Conservation (phyloP, 1,140 invertebrate species). For the Microplitis demolitor region DNA sequence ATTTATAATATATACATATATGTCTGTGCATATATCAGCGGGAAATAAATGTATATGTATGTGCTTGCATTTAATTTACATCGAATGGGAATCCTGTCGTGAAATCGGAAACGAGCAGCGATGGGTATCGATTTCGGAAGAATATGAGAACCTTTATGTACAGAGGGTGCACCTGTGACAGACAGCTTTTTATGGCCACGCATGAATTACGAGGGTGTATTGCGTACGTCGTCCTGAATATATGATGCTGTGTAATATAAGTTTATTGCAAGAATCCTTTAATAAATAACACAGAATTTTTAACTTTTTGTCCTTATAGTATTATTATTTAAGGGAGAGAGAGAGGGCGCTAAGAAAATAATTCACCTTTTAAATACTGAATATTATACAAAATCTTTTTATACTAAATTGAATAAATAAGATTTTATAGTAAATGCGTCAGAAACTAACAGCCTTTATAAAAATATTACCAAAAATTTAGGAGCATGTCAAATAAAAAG, state of each 20-base stretch:
- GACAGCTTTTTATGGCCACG: conserved; percentile 28
- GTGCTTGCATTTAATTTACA: not conserved
- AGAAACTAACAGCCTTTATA: no score
- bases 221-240: conserved; percentile 16
- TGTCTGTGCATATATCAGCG: no score
- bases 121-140: conserved; percentile 9
- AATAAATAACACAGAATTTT: conserved; percentile 3
- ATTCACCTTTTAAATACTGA: no score
- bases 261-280: conserved; percentile 6
- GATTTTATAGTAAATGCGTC: no score
- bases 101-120: not conserved
- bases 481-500: no score
- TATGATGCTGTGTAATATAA: conserved; percentile 25
- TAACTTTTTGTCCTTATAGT: not conserved
- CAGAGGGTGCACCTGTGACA: conserved; percentile 30
- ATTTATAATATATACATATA: no score
- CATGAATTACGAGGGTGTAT: conserved; percentile 24
- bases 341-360: no score
- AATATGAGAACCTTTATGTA: conserved; percentile 24
- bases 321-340: not conserved
- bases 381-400: no score
- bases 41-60: not conserved
- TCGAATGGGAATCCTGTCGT: not conserved
- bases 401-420: no score
- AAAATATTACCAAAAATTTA: no score